Conservation (phyloP, 64 coral and sea anemone genomes). For the Platygyra sinensis region DNA sequence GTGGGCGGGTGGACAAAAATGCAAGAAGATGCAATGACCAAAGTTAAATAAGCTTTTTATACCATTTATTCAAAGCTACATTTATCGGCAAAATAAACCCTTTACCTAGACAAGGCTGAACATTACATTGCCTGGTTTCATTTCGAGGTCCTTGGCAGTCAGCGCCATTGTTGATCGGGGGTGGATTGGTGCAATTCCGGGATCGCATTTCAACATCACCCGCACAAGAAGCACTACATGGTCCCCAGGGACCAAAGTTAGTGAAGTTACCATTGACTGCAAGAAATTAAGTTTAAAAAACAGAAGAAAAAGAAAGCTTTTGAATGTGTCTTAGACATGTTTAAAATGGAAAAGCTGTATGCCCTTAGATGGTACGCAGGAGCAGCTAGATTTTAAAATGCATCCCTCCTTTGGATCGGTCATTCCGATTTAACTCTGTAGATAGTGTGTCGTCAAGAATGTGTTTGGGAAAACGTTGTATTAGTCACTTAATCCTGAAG, state of each 20-base stretch:
- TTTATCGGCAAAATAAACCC: not conserved
- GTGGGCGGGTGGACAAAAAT: too few species aligned
- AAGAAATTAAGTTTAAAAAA: not conserved
- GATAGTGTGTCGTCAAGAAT: too few species aligned
- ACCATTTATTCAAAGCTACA: not conserved
- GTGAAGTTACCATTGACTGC: conserved; percentile 38
- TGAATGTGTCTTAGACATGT: too few species aligned
- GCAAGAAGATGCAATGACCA: too few species aligned
- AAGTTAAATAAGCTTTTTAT: too few species aligned
- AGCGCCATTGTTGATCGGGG: conserved; percentile 16
- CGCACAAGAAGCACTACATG: conserved; percentile 1
- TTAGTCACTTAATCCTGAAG: too few species aligned
- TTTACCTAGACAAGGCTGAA: conserved; percentile 25
- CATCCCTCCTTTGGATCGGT: too few species aligned
- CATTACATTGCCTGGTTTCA: conserved; percentile 12
- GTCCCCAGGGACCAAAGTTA: conserved; percentile 6
- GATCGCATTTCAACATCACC: conserved; percentile 9
- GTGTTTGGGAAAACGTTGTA: too few species aligned
- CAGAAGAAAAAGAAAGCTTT: not conserved
- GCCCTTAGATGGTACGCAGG: too few species aligned
- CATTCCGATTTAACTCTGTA: too few species aligned
- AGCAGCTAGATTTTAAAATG: too few species aligned
- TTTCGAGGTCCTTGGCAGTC: conserved; percentile 31
- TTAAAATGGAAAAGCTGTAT: too few species aligned
- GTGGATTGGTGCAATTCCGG: conserved; percentile 44